Conservation (phyloP, 1,140 invertebrate species). For the Galleria mellonella region DNA sequence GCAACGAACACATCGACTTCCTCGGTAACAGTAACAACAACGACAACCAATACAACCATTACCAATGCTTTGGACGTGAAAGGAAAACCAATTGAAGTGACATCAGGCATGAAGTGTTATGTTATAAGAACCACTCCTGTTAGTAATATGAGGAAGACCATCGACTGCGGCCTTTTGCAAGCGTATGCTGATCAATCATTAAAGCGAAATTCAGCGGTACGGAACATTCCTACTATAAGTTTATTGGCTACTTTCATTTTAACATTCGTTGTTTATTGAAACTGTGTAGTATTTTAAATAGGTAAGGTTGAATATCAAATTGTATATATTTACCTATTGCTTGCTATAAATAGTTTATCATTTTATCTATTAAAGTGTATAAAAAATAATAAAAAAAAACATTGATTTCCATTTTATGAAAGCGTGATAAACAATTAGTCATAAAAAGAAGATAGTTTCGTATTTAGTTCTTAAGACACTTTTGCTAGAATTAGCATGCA, state of each 20-base stretch:
- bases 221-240: conserved; percentile 35
- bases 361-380: too few species aligned
- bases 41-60: conserved; percentile 50
- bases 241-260: conserved; percentile 31
- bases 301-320: neutral
- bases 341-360: too few species aligned
- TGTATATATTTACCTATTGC: neutral
- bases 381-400: too few species aligned
- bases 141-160: conserved; percentile 40
- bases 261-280: conserved; percentile 25
- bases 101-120: conserved; percentile 58
- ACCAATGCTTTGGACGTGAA: conserved; percentile 53
- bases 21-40: conserved; percentile 38
- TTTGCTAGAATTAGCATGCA: too few species aligned
- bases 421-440: too few species aligned
- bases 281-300: conserved; percentile 1
- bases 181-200: conserved; percentile 54
- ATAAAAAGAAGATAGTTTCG: too few species aligned
- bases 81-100: conserved; percentile 51
- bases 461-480: too few species aligned
- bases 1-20: conserved; percentile 20
- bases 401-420: too few species aligned
- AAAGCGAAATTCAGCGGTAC: conserved; percentile 39
- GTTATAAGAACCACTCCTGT: conserved; percentile 41
- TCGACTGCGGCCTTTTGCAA: conserved; percentile 53